Percentiles rank a stretch among this genome's conserved stretches.
These are phyloP conservation scores for Montipora sp. DNA, from an alignment of 64 coral and sea anemone species.

Conservation along the genomic window DNA sequence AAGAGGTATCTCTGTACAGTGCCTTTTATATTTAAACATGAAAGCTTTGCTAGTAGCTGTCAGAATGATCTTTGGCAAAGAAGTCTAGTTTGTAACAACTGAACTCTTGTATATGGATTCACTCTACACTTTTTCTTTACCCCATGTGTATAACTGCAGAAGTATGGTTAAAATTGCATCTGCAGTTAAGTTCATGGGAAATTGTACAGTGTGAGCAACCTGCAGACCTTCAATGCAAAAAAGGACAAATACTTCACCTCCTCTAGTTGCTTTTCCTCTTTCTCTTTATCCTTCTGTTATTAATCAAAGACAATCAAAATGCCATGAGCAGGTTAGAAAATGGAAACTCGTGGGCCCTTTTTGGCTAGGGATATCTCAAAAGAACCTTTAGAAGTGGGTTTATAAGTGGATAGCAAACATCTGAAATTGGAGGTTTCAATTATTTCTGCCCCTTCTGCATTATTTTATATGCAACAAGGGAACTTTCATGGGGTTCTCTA, in stretches of 20 bases:
- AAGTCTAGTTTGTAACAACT: not conserved
- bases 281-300: slow-evolving; percentile 67
- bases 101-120: not conserved
- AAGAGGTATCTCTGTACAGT: no score
- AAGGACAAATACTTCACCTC: slow-evolving; percentile 6
- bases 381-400: no score
- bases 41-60: not conserved
- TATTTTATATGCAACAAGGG: no score
- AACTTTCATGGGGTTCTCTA: no score
- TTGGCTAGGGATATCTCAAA: no score
- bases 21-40: no score
- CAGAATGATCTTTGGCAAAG: not conserved
- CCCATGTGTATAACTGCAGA: not conserved
- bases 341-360: not conserved
- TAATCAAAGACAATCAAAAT: not conserved
- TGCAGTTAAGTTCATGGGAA: not conserved
- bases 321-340: not conserved
- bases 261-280: slow-evolving; percentile 32
- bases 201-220: not conserved
- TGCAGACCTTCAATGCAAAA: no score
- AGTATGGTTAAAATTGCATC: not conserved
- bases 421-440: no score
- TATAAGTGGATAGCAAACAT: no score
- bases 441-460: no score
- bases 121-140: not conserved